Evolutionary conservation across 2,113 vertebrate genomes (phyloP).

Genomic region (Budorcas taxicolor): DNA sequence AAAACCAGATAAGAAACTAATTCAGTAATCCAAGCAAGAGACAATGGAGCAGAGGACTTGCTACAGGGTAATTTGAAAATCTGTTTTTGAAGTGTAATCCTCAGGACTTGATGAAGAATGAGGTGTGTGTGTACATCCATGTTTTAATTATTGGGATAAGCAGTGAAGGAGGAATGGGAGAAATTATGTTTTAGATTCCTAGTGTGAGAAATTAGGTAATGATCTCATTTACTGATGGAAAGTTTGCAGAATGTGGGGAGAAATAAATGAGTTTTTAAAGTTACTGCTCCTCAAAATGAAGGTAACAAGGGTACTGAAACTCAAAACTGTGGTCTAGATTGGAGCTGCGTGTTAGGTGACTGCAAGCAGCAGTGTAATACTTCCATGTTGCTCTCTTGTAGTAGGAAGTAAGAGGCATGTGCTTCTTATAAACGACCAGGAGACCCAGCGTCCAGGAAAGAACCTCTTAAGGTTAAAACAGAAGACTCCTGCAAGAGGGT

Average conservation of each 20-base stretch:
- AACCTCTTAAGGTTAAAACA: neutral
- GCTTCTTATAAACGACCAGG: neutral
- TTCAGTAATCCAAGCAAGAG: neutral
- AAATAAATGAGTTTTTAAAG: neutral
- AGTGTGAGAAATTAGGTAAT: neutral
- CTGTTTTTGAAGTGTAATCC: neutral
- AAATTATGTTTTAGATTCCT: neutral
- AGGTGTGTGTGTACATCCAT: neutral
- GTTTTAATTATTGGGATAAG: neutral
- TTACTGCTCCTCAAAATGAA: neutral
- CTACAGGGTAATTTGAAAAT: neutral
- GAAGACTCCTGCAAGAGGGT: rapidly evolving
- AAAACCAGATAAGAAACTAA: neutral
- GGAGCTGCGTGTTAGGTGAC: neutral
- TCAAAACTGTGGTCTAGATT: neutral
- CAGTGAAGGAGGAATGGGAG: neutral
- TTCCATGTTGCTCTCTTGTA: neutral
- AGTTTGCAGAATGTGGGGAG: neutral
- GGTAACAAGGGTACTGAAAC: neutral
- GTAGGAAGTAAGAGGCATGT: neutral
- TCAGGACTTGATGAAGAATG: neutral
- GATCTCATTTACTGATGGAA: neutral
- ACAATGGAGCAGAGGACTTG: neutral
- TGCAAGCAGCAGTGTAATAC: neutral
- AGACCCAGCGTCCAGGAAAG: neutral